Evolutionary conservation across 2,888 invertebrate species (phyloP).

Genomic region (Eupithecia exiguata): DNA sequence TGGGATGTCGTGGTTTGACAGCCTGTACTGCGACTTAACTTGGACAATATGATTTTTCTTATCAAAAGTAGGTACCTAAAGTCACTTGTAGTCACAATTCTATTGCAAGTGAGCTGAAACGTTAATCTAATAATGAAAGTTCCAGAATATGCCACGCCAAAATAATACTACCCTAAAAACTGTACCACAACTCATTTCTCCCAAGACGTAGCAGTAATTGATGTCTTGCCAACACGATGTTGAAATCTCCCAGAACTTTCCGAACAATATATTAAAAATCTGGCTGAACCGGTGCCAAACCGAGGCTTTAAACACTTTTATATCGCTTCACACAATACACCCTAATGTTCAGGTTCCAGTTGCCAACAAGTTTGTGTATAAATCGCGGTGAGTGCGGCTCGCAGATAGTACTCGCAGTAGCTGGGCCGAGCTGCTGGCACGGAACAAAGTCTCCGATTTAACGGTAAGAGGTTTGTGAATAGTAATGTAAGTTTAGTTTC

Average conservation of each 20-base stretch:
- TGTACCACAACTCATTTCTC: slow-evolving; percentile 10
- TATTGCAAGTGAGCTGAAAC: neutral
- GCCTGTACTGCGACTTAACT: neutral
- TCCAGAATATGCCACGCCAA: neutral
- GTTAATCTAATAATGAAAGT: neutral
- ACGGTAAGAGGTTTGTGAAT: slow-evolving; percentile 36
- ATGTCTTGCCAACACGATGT: slow-evolving; percentile 38
- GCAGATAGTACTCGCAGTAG: slow-evolving; percentile 40
- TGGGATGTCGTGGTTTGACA: neutral
- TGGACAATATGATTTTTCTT: neutral
- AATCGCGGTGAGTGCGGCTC: slow-evolving; percentile 40
- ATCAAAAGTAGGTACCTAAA: neutral
- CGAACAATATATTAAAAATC: slow-evolving; percentile 40
- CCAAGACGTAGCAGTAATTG: slow-evolving; percentile 28
- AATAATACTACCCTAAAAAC: slow-evolving; percentile 7
- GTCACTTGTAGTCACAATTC: neutral
- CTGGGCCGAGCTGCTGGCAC: slow-evolving; percentile 32
- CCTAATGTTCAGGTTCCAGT: slow-evolving; percentile 45
- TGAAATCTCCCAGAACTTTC: slow-evolving; percentile 33
- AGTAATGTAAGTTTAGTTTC: slow-evolving; percentile 29
- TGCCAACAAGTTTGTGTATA: slow-evolving; percentile 42
- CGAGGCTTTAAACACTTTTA: slow-evolving; percentile 45
- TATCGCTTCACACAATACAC: slow-evolving; percentile 41
- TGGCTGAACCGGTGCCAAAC: slow-evolving; percentile 41
- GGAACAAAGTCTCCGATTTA: slow-evolving; percentile 35